Base-by-base conservation (phyloP, 2,113 vertebrate species). In the Coracopsis vasa region DNA sequence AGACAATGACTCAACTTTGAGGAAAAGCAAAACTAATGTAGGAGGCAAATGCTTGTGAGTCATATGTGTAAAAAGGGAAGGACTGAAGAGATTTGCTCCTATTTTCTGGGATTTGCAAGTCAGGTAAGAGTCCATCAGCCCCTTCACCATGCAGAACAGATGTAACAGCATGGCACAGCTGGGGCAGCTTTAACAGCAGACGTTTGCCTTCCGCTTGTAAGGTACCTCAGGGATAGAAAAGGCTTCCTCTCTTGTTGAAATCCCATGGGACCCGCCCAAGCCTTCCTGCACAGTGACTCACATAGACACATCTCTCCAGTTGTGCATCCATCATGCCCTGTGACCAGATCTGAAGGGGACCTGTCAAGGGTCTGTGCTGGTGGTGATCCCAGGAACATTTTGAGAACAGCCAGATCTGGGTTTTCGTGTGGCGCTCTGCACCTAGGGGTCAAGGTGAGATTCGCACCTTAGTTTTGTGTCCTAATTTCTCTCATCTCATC, bases 1-100 rank as follows among this genome's bases (percentile, higher is more conserved):
- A 92, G 91, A 92, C 91, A 96, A 94, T 96, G 93, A 95, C 78
- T 97, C 96, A 95, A 87, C 89, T 91, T 51, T 8, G 65, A 96
- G 84, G 29, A 92, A 94, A 92, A 94, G 64, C 83, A 94, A 96
- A 89, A 89, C 70, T 89, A 84, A 92, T 16, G 95, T 97, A 74
- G 96, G 94, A 97, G 91, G 94, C 70, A 94, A 95, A 85, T 65
- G 70, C 31, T 56, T 82, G 41, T 97, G 96, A 95, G 86, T 97
- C 91, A 96, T 89, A 72, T 18, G 16, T 56, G 37, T 48, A 81
- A 87, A 94, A 95, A 61, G 47, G 61, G 66, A 89, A 86, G 70
- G 33, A 20, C 35, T 77, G 58, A 71, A 91, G 53, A 25, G 44
- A 75, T 92, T 69, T 94, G 23, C 21, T 83, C 44, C 21, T 61